Base-by-base conservation (phyloP, 2,113 vertebrate species). In the Galemys pyrenaicus region DNA sequence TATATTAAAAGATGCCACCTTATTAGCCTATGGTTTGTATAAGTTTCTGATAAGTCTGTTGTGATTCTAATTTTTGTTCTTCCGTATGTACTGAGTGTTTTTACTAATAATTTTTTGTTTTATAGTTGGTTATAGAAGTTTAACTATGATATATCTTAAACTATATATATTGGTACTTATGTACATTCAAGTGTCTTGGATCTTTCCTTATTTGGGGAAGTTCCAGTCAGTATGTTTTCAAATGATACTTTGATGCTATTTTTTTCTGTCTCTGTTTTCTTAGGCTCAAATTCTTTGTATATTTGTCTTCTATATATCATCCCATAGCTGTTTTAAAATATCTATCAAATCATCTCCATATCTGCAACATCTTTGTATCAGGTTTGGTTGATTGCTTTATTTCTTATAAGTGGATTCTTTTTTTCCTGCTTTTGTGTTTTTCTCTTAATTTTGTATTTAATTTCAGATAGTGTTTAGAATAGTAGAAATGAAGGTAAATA, bases 291-390 rank as follows among this genome's bases (percentile, higher is more conserved):
- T 85, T 78, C 70, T 9, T 89, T 81, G 32, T 68, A 74, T 78
- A 30, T 82, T 41, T 78, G 24, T 82, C 67, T 82, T 54, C 20
- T 78, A 64, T 44, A 70, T 74, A 67, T 79, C 89, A 16, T 30
- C 9, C 75, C 35, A 86, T 16, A 75, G 3, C 68, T 93, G 89
- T 87, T 93, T 82, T 79, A 80, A 96, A 87, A 10, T 90, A 17
- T 81, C 17, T 60, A 22, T 89, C 28, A 74, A 71, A 70, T 79
- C 17, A 64, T 64, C n/a, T 9, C 58, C 74, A 81, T 64, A 79
- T 78, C 28, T 93, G 51, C 15, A 84, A 70, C 32, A 75, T 80
- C 44, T 85, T 24, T 67, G 17, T 93, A 80, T 87, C 51, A 75
- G 2, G 17, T 90, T 92, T 89, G 39, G 12, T 46, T 64, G 35